Percentiles rank a stretch among this genome's conserved stretches.
Evolutionary conservation across 1,140 invertebrate species (phyloP).

Genomic region (Triops longicaudatus): DNA sequence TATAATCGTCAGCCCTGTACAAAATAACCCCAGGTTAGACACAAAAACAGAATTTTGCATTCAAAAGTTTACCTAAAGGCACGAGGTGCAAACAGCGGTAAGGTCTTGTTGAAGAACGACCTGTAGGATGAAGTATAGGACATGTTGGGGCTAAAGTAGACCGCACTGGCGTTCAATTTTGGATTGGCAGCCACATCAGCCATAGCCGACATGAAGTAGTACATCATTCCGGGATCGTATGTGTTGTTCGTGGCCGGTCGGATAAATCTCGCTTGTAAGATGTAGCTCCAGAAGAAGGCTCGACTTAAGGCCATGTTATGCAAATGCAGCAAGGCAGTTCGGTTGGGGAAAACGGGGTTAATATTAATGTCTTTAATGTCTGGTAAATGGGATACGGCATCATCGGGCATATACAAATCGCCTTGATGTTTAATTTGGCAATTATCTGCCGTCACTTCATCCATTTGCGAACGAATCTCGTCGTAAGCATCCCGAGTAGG

Average conservation of each 20-base stretch:
- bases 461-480: slow-evolving; percentile 68
- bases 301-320: slow-evolving; percentile 92
- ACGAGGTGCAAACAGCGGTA: slow-evolving; percentile 88
- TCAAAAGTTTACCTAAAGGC: slow-evolving; percentile 54
- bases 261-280: slow-evolving; percentile 82
- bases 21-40: slow-evolving; percentile 28
- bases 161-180: slow-evolving; percentile 82
- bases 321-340: slow-evolving; percentile 82
- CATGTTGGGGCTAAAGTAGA: slow-evolving; percentile 90
- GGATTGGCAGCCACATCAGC: slow-evolving; percentile 90
- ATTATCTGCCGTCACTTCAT: slow-evolving; percentile 68
- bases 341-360: slow-evolving; percentile 89
- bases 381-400: slow-evolving; percentile 80
- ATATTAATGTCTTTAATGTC: slow-evolving; percentile 92
- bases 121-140: slow-evolving; percentile 90
- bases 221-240: slow-evolving; percentile 96
- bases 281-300: slow-evolving; percentile 93
- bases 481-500: slow-evolving; percentile 70
- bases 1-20: slow-evolving; percentile 76
- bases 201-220: slow-evolving; percentile 88
- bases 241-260: slow-evolving; percentile 80
- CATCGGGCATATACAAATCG: slow-evolving; percentile 71
- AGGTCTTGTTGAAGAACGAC: slow-evolving; percentile 93
- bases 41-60: background rate
- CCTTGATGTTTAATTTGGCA: slow-evolving; percentile 76